phyloP scores from a whole-genome alignment of 2,888 invertebrate species.

The Ichneumoninae sp. region DNA sequence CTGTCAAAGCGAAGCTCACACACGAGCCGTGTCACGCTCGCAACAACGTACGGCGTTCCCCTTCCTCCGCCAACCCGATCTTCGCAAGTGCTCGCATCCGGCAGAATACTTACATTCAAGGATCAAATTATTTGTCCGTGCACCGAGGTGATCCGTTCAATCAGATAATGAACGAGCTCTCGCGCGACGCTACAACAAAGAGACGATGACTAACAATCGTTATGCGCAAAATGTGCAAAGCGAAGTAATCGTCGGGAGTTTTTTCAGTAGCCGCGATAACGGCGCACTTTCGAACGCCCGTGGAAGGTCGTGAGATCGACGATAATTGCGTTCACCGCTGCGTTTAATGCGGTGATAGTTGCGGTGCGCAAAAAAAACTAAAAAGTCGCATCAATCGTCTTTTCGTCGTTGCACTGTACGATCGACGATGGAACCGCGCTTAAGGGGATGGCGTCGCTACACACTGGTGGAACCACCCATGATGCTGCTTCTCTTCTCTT shows the following conservation, averaged over 20 bases:
- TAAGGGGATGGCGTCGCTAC: conserved; percentile 73
- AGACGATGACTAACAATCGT: background rate
- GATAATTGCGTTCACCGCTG: background rate
- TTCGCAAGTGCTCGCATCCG: background rate
- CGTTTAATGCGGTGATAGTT: background rate
- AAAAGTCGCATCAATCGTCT: background rate
- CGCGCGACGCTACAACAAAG: background rate
- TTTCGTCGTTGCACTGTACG: background rate
- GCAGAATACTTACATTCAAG: background rate
- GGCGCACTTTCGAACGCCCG: background rate
- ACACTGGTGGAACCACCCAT: conserved; percentile 76
- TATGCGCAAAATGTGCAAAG: background rate
- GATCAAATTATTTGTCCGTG: background rate
- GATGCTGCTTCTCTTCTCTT: conserved; percentile 72
- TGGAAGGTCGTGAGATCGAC: background rate
- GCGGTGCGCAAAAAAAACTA: background rate
- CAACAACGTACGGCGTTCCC: background rate
- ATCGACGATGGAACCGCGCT: conserved; percentile 60
- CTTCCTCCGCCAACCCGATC: background rate
- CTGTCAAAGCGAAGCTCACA: background rate
- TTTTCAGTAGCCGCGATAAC: background rate
- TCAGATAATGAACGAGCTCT: background rate
- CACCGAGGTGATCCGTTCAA: background rate
- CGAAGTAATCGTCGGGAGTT: background rate
- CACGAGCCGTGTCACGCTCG: background rate